Base-by-base conservation (phyloP, 2,113 vertebrate genomes). In the Myotis davidii region DNA sequence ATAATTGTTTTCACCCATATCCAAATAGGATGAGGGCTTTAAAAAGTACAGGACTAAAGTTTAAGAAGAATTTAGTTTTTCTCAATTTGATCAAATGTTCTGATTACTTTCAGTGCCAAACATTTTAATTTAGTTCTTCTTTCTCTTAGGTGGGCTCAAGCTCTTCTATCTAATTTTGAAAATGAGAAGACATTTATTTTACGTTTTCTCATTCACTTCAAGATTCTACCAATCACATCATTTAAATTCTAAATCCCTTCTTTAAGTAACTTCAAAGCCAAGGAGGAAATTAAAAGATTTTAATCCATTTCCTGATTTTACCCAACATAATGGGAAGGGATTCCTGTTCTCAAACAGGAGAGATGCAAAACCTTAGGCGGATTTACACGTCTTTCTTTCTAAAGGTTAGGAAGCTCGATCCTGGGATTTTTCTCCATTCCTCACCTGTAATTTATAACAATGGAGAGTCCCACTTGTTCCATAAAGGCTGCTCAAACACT, bases 271-370 rank as follows among this genome's bases (percentile, higher is more conserved):
- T 94, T 91, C 52, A 90, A 91, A 93, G 82, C 69, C 56, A 37
- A 91, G 52, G 52, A 92, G 85, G 90, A 97, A 93, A 96, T 94
- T 54, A 85, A 97, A 94, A 90, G 78, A 86, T 90, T 90, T 91
- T 83, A 96, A 94, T 92, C 52, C 52, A 73, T 42, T 94, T 82
- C 54, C 39, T 70, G 23, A 90, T 87, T 73, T 92, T 42, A 89
- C 27, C 85, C 67, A 83, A 85, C 64, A 32, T 94, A 87, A 91
- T 82, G n/a, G 70, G 64, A 85, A 94, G 54, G 87, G 59, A 64
- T 94, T n/a, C 48, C 48, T 70, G 6, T 32, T 64, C 86, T 84
- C 48, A 81, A 10, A 84, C 7, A 42, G 85, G 78, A 94, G 39
- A 42, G 9, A 27, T 67, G 14, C 52, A 76, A 52, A 77, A 83